These are phyloP conservation scores for Bubo scandiacus DNA, from an alignment of 2,113 vertebrate genomes.

Conservation along the genomic window DNA sequence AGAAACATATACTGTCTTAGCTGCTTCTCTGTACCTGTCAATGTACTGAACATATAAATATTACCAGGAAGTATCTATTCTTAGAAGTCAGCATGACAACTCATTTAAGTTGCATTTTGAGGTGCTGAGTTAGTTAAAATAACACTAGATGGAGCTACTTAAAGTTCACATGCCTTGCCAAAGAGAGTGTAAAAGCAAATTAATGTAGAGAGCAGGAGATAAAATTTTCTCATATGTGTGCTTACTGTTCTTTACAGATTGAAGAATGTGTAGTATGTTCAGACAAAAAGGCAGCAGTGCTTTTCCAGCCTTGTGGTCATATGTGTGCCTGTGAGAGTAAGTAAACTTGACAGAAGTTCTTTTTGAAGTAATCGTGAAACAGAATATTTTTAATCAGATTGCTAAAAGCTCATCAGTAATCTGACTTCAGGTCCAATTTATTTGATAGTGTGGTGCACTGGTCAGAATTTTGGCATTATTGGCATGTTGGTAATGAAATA, in stretches of 20 bases:
- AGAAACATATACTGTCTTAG: neutral
- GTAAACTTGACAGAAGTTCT: conserved; percentile 54
- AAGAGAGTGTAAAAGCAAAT: neutral
- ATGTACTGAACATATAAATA: neutral
- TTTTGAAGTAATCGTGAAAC: neutral
- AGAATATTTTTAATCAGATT: neutral
- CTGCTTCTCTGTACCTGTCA: neutral
- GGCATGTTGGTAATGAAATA: neutral
- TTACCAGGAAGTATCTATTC: neutral
- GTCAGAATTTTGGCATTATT: neutral
- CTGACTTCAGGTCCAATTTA: neutral
- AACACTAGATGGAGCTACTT: neutral
- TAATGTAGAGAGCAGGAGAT: neutral
- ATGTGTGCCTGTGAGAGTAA: conserved; percentile 99
- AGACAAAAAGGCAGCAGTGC: conserved; percentile 97
- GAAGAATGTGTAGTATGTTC: conserved; percentile 99
- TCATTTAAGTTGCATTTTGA: neutral
- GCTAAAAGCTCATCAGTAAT: neutral
- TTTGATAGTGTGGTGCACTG: neutral
- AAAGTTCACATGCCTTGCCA: neutral
- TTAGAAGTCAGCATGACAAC: neutral
- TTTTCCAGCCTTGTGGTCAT: conserved; percentile 98
- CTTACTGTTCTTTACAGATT: conserved; percentile 77
- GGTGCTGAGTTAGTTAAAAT: neutral
- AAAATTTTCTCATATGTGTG: neutral